Conservation (phyloP, 2,888 invertebrate genomes). For the Dendrolimus pini region DNA sequence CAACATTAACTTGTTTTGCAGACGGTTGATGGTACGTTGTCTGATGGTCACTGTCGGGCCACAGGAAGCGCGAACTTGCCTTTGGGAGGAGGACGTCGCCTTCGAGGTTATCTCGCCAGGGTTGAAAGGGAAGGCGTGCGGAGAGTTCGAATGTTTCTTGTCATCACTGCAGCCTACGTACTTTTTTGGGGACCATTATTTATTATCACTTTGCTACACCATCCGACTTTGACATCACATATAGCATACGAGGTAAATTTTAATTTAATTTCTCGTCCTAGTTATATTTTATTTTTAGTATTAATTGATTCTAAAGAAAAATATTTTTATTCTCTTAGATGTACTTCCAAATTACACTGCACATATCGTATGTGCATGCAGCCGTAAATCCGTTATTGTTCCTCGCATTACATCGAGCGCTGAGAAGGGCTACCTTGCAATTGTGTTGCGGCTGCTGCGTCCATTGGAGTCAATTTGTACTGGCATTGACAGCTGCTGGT, state of each 20-base stretch:
- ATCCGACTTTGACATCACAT: constrained; percentile 83
- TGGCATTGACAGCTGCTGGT: constrained; percentile 72
- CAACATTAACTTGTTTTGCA: constrained; percentile 19
- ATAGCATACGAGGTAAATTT: constrained; percentile 83
- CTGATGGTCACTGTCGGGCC: constrained; percentile 48
- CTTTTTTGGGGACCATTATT: constrained; percentile 95
- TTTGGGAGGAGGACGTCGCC: constrained; percentile 82
- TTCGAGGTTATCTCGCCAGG: constrained; percentile 85
- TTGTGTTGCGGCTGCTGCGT: constrained; percentile 86
- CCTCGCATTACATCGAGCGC: constrained; percentile 85
- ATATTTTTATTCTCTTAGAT: constrained; percentile 33
- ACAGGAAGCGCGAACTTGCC: constrained; percentile 53
- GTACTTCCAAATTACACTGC: constrained; percentile 85
- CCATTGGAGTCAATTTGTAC: constrained; percentile 78
- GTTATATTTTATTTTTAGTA: background rate
- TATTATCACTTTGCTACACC: constrained; percentile 87
- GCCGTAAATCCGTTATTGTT: constrained; percentile 90
- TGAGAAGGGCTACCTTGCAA: constrained; percentile 83
- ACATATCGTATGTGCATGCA: constrained; percentile 92
- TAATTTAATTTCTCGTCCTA: background rate
- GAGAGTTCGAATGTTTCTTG: constrained; percentile 89
- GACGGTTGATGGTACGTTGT: constrained; percentile 62
- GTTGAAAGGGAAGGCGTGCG: constrained; percentile 89
- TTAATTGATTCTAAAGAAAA: background rate
- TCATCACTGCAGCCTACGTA: constrained; percentile 89